Conservation (phyloP, 2,888 invertebrate genomes). For the Ophion slaviceki region DNA sequence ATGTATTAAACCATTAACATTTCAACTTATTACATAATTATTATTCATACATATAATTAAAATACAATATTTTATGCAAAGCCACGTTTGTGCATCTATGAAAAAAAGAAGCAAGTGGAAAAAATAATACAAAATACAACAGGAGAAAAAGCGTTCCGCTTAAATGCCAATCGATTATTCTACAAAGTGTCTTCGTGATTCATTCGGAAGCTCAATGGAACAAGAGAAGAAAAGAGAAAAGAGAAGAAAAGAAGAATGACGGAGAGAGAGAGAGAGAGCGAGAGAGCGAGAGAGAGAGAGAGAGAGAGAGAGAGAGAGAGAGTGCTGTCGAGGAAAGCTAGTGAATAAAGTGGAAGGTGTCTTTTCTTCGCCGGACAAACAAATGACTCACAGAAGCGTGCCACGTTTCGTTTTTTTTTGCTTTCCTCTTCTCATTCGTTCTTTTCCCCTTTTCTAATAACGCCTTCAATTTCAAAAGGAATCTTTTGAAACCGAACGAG, state of each 20-base stretch:
- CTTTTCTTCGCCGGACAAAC: conserved; percentile 25
- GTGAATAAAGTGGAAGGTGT: too few relatives aligned
- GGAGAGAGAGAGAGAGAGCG: background rate
- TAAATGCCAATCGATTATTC: conserved; percentile 60
- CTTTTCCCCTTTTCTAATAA: background rate
- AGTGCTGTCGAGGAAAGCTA: too few relatives aligned
- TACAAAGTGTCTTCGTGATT: conserved; percentile 36
- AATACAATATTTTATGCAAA: too few relatives aligned
- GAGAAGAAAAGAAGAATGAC: background rate
- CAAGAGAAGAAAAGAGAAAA: background rate
- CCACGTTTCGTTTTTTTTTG: conserved; percentile 7
- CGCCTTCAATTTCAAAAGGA: background rate
- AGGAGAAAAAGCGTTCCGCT: conserved; percentile 23
- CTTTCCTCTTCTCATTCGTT: conserved; percentile 13
- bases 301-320: conserved; percentile 6
- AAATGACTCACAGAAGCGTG: conserved; percentile 53
- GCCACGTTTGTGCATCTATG: too few relatives aligned
- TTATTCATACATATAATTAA: too few relatives aligned
- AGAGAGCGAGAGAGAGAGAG: conserved; percentile 12
- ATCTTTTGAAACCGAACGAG: background rate
- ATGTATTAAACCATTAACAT: too few relatives aligned
- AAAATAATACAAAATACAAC: conserved; percentile 3
- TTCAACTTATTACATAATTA: too few relatives aligned
- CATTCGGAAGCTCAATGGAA: conserved; percentile 24
- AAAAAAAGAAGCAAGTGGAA: too few relatives aligned